Base-by-base conservation (phyloP, 1,140 invertebrate species). In the Anagrus nilaparvatae region DNA sequence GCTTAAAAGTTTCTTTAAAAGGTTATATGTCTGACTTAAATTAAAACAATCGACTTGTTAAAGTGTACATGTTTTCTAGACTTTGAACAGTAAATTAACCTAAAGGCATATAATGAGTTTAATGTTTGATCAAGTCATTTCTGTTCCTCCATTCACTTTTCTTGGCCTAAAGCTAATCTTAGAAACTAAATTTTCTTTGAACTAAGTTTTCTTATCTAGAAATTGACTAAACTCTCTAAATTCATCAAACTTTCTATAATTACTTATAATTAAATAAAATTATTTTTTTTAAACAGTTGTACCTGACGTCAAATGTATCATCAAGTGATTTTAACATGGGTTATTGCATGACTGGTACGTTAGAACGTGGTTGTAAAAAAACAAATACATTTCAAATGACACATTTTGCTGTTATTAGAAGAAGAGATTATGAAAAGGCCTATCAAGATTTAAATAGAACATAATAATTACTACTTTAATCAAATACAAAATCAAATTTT, bases 291-390 rank as follows among this genome's bases (percentile, higher is more conserved):
- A n/a, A n/a, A 48, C 69, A 81, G 78, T 65, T 87, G 62, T 77
- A 76, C 60, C 73, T 87, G 54, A 84, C 82, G 27, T 82, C 82
- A 40, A 81, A 84, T 58, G 80, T 87, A 35, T 78, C 78, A 30
- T 78, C 78, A 52, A 77, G 82, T 25, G 86, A 90, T 62, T 87
- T 87, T 70, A 86, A 87, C 61, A 84, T 86, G 77, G 85, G 85
- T 23, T 88, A 89, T 66, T 83, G 82, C 53, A 84, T 90, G 74
- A 88, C 85, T 0, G 85, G 86, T 9, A 86, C 82, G 6, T 65
- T 90, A 49, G 84, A 88, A 59, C 73, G 85, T n/a, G 84, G 85
- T 35, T 77, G 75, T 54, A 78, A 79, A 51, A 76, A 80, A 55
- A 78, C 77, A 44, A 83, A 82, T 61, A 74, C 73, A 46, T 84